Base-by-base conservation (phyloP, 1,140 invertebrate species). In the Olivierus martensii region DNA sequence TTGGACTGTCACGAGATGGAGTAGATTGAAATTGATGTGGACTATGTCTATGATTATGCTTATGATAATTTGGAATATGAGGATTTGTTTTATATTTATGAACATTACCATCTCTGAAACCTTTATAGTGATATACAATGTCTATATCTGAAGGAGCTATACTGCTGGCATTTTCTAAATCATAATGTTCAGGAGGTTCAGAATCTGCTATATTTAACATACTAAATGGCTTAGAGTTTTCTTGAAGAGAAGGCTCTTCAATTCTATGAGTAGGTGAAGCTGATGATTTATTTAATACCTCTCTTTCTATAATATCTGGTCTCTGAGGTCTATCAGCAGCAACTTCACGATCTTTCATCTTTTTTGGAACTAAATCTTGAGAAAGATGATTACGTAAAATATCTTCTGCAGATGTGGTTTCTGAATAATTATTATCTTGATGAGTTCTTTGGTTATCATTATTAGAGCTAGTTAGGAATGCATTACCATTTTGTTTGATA, bases 61-160 rank as follows among this genome's bases (percentile, higher is more conserved):
- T 65, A 57, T 68, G 64, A 50, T 64, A 66, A 15, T 60, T 61
- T 15, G 64, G 62, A 43, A 66, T 54, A 41, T 66, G 63, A 38
- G 65, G 64, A 62, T 64, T 59, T 14, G 57, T 62, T 69, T 88
- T 89, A 66, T 88, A 89, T 68, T 88, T 89, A 14, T 85, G 53
- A 87, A 54, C 78, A 14, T 87, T 86, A n/a, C 71, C 71, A 82
- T 66, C 87, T 69, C 71, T 86, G 84, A 58, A 91, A 36, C 69
- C 87, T 73, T 94, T 93, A 66, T 96, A 96, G 67, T 96, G 91
- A 63, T 92, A 92, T 1, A 93, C 87, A 54, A 96, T 88, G 64
- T 96, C 92, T 55, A 95, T 94, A 67, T 96, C 93, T 11, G 89
- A 93, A 0, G 93, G 91, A 1, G 93, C 93, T 58, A 97, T 95